Evolutionary conservation across 2,797 vertebrate genomes (phyloP).

Genomic region (Xenentodon cancila): DNA sequence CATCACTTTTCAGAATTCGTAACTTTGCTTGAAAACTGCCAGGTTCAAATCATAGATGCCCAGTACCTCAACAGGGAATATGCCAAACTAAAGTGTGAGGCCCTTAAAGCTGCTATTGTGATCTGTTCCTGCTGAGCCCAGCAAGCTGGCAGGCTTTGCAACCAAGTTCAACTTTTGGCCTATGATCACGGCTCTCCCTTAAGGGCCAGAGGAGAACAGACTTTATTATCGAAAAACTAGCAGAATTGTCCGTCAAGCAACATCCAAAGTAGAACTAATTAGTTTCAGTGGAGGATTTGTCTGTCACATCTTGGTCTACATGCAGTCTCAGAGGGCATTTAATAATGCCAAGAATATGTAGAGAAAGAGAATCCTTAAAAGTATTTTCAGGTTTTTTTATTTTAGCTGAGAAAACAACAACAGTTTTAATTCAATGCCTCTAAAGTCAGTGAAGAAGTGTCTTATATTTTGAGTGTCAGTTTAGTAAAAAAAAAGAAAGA

Average conservation of each 20-base stretch:
- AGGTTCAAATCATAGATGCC: constrained; percentile 22
- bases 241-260: constrained; percentile 29
- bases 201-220: constrained; percentile 11
- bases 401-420: constrained; percentile 12
- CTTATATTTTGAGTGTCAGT: neutral
- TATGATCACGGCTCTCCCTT: constrained; percentile 21
- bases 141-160: constrained; percentile 9
- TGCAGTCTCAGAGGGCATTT: constrained; percentile 16
- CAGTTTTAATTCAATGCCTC: constrained; percentile 3
- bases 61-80: constrained; percentile 6
- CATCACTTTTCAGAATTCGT: constrained; percentile 14
- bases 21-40: constrained; percentile 4
- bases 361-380: constrained; percentile 21
- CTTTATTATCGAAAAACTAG: constrained; percentile 28
- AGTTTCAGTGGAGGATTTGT: constrained; percentile 39
- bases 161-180: constrained; percentile 27
- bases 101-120: constrained; percentile 29
- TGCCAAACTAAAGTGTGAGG: constrained; percentile 24
- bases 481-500: neutral
- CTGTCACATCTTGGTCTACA: constrained; percentile 21
- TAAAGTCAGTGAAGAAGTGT: neutral
- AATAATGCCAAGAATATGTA: constrained; percentile 9
- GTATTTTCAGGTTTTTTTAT: constrained; percentile 4
- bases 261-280: constrained; percentile 44
- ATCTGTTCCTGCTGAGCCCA: constrained; percentile 27